Conservation (phyloP, 2,888 invertebrate species). For the Pinctada fucata region DNA sequence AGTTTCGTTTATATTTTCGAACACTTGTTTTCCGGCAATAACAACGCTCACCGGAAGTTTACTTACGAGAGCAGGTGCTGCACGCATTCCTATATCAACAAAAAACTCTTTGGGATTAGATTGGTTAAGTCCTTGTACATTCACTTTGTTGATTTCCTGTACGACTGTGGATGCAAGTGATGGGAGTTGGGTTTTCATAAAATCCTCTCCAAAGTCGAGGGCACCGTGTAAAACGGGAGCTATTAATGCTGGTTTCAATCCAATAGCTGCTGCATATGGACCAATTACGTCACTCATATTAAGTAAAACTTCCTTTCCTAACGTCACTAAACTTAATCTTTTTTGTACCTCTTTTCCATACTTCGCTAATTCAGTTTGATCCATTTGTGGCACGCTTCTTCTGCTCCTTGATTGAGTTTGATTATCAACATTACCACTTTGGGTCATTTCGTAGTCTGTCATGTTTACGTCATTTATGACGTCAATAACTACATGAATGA, state of each 20-base stretch:
- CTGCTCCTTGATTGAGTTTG: background rate
- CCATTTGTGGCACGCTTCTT: background rate
- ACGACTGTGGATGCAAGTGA: background rate
- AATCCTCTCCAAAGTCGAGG: background rate
- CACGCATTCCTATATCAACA: background rate
- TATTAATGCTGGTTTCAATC: background rate
- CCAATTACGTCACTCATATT: background rate
- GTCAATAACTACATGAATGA: constrained; percentile 1
- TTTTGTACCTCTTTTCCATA: background rate
- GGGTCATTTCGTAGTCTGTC: background rate
- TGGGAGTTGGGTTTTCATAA: background rate
- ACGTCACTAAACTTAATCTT: background rate
- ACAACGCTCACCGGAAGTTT: constrained; percentile 10
- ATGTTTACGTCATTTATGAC: constrained; percentile 17
- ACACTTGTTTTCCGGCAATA: background rate
- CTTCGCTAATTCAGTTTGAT: background rate
- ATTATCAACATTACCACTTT: background rate
- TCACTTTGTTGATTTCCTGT: constrained; percentile 10
- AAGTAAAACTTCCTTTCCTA: constrained; percentile 1
- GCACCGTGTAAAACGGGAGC: background rate
- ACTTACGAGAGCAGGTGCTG: background rate
- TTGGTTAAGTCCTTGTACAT: background rate
- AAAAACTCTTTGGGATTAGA: background rate
- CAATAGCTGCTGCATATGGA: background rate
- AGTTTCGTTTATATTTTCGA: too few species aligned